Evolutionary conservation across 2,113 vertebrate genomes (phyloP).

Genomic region (Lanius ludovicianus): DNA sequence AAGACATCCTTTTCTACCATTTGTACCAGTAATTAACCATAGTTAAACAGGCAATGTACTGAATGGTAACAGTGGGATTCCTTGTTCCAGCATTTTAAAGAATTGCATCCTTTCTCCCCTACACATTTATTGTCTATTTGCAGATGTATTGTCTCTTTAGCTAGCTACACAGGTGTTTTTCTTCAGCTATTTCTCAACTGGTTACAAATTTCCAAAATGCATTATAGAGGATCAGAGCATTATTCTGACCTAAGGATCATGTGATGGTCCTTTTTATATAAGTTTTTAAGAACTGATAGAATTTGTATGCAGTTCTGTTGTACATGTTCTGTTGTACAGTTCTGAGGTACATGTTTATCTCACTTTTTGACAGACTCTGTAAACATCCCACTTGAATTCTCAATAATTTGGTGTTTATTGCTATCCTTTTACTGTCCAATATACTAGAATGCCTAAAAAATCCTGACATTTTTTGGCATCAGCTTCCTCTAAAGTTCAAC

Average conservation of each 20-base stretch:
- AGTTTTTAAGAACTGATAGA: neutral
- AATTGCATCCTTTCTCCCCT: neutral
- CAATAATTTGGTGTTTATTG: neutral
- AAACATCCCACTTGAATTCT: neutral
- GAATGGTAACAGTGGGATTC: neutral
- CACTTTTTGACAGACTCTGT: neutral
- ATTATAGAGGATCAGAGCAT: neutral
- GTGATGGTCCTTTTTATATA: neutral
- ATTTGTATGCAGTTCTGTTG: neutral
- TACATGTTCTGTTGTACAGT: too few relatives aligned
- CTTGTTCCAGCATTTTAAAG: neutral
- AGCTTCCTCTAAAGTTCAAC: neutral
- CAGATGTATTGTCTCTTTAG: neutral
- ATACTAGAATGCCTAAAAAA: neutral
- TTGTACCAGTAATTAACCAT: neutral
- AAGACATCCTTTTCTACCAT: neutral
- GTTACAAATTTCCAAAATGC: neutral
- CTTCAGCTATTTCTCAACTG: neutral
- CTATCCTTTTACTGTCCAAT: neutral
- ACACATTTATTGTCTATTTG: neutral
- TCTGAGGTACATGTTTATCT: rapidly evolving
- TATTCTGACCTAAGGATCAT: neutral
- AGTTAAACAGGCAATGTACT: neutral
- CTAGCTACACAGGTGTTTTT: neutral
- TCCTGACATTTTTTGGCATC: neutral